Base-by-base conservation (phyloP, 2,888 invertebrate species). In the Hofmannophila pseudospretella region DNA sequence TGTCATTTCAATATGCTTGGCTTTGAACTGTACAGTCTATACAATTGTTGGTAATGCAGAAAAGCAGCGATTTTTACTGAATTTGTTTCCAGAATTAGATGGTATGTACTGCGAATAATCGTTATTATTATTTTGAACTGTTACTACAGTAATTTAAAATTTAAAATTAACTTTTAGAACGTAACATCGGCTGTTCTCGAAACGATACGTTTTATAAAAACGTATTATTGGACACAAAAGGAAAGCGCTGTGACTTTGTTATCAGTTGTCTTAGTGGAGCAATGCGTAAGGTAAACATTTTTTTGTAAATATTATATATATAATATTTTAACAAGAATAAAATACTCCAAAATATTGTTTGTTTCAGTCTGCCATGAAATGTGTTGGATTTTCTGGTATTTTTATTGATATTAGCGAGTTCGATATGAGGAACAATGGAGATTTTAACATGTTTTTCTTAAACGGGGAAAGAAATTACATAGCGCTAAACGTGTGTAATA, bases 31-130 rank as follows among this genome's bases (percentile, higher is more conserved):
- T 28, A 45, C 38, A 1, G 54, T 78, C 0, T 75, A 43, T 25
- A 59, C 64, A 0, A 60, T 67, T 1, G 75, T 78, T 5, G 59
- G 64, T 29, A 58, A 50, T 22, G 32, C 42, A 0, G 23, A 38
- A 0, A 73, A 72, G 41, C 75, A 75, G 35, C 49, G 42, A 0
- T 54, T 61, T 23, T 36, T 77, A 4, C 32, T 63, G 1, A 54
- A 46, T 29, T 8, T 68, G 7, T 76, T 67, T 35, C 75, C 78
- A 0, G 23, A 58, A 13, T 42, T 77, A 1, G 44, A 66, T 31
- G 72, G 78, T 74, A 38, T 7, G 27, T 16, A 16, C 16, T 16
- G 16, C 8, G n/a, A 23, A 8, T 20, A 5, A 19, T 20, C 20
- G 5, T 3, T 20, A 20, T 2, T 20, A 7, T 3, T 20, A 20